Evolutionary conservation across 1,140 invertebrate species (phyloP), one percentile per base, ranked within the genome.

Genomic region (Lepidostoma basale): DNA sequence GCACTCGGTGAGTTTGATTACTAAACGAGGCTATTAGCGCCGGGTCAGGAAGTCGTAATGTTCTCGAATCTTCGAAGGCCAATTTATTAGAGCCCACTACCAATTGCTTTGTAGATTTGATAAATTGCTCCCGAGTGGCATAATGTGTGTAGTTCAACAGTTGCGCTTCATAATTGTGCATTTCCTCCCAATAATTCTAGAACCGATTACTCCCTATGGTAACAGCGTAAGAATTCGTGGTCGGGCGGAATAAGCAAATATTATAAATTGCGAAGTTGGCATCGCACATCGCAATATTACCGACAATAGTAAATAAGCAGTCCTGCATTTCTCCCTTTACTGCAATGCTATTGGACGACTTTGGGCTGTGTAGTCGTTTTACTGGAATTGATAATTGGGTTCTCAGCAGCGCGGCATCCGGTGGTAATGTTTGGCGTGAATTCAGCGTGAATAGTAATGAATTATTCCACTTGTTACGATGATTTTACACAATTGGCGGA

Each of bases 31-130:
- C 52, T 56, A 56, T 56, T 56, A 56, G 52, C 28, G 52, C 47
- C 56, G 39, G 56, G 56, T 42, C 56, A 59, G 56, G 56, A 59
- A 59, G 56, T 59, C 20, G 56, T 42, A 42, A 42, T 59, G 39
- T 40, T 59, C 56, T 59, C 33, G 56, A 42, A 59, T 59, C 56
- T 59, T 59, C 56, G 56, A 59, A 42, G 56, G 30, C 56, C 56
- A 42, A 59, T 59, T 59, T 42, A 59, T 42, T 42, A 23, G 20
- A 39, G 36, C 56, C 36, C 30, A 59, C 30, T 59, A 39, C 52
- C 25, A 56, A 56, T 56, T 56, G 56, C 56, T 40, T 59, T 40
- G 39, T 42, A 33, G 30, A 59, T 59, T 59, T 59, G 56, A 59
- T 59, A 59, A 59, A 59, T 59, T 39, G 56, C 36, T 23, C 30